phyloP scores from a whole-genome alignment of 2,113 vertebrate genomes.

The Corapipo altera region DNA sequence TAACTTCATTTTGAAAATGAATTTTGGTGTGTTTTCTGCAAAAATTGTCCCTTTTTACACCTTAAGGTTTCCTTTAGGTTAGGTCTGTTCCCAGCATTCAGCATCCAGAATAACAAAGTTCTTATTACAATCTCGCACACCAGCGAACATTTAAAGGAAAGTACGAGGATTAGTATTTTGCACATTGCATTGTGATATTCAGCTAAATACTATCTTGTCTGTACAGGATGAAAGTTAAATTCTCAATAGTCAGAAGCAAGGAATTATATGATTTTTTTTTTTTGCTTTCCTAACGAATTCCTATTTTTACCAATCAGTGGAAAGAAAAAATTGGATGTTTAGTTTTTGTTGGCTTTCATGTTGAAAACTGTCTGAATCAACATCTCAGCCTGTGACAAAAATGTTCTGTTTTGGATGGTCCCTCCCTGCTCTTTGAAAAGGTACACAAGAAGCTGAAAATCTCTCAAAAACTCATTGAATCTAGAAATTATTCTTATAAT shows the following conservation, averaged over 20 bases:
- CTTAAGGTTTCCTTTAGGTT: neutral
- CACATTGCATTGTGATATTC: neutral
- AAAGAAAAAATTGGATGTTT: neutral
- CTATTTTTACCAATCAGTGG: rapidly evolving
- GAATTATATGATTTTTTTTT: neutral
- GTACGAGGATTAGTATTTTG: neutral
- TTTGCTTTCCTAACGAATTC: neutral
- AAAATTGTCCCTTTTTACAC: neutral
- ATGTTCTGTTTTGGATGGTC: neutral
- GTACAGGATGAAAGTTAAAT: neutral
- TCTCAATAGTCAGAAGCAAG: neutral
- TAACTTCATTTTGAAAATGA: neutral
- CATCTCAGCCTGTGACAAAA: neutral
- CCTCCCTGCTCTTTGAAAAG: neutral
- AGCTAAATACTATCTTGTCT: neutral
- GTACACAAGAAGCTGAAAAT: neutral
- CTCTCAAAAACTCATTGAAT: neutral
- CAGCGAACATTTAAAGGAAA: neutral
- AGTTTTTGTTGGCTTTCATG: neutral
- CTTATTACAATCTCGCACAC: neutral
- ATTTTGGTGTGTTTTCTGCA: neutral
- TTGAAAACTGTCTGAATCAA: neutral
- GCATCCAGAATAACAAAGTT: neutral
- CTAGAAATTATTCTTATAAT: neutral
- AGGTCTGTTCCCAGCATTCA: neutral